These are phyloP conservation scores for Poeciliopsis gracilis DNA, from an alignment of 2,797 vertebrate genomes.

Conservation along the genomic window DNA sequence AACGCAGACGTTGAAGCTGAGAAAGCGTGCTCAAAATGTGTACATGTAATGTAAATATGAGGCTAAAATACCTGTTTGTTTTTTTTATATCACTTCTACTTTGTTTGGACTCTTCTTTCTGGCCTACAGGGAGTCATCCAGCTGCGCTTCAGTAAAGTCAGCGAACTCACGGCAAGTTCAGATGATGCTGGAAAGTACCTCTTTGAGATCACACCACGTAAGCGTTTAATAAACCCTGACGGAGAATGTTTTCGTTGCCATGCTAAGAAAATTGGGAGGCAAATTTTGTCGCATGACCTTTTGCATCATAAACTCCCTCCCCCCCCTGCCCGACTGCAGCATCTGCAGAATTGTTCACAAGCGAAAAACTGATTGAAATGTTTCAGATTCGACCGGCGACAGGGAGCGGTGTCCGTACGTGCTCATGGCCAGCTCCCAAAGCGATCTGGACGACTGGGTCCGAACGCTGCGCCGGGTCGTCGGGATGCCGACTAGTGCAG, in stretches of 20 bases:
- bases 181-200: conserved; percentile 91
- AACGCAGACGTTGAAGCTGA: neutral
- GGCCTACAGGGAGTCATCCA: conserved; percentile 85
- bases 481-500: conserved; percentile 85
- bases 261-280: neutral
- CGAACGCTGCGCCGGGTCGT: conserved; percentile 86
- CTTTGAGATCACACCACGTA: conserved; percentile 94
- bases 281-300: neutral
- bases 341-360: neutral
- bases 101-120: conserved; percentile 16
- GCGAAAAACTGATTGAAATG: neutral
- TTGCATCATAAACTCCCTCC: no score
- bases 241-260: neutral
- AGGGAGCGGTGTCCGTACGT: conserved; percentile 85
- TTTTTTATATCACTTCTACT: neutral
- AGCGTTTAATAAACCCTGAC: conserved; percentile 3
- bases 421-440: conserved; percentile 92
- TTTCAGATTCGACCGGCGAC: conserved; percentile 77
- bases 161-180: conserved; percentile 82
- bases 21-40: neutral
- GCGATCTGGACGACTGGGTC: conserved; percentile 97
- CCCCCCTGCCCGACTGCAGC: neutral
- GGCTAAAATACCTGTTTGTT: neutral
- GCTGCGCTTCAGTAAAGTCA: conserved; percentile 87
- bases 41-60: neutral